phyloP scores from a whole-genome alignment of 2,113 vertebrate genomes.

The Phodopus roborovskii region DNA sequence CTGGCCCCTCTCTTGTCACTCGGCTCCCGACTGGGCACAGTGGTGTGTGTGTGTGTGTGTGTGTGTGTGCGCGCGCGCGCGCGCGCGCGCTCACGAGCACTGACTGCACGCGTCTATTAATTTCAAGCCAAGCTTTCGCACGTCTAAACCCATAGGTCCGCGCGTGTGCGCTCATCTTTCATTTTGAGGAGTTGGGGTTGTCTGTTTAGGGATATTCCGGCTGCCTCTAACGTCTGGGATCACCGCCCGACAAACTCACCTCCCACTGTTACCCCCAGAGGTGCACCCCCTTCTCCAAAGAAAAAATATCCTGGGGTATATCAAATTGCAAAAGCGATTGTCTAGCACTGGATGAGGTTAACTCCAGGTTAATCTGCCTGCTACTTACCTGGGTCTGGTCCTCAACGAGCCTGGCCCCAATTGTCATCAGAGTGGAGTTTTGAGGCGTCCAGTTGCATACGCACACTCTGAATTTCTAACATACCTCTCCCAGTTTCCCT shows the following conservation, averaged over 20 bases:
- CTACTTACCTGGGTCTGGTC: constrained; percentile 69
- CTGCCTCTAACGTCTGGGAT: background rate
- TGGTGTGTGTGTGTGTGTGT: too few species aligned
- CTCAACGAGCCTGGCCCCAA: background rate
- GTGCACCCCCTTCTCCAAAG: background rate
- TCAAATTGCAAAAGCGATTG: constrained; percentile 74
- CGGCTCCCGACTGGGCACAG: background rate
- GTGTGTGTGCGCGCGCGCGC: background rate
- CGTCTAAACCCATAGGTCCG: constrained; percentile 30
- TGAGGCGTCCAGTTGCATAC: background rate
- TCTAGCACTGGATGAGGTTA: constrained; percentile 72
- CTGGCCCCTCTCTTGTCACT: constrained; percentile 24
- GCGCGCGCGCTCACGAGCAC: background rate
- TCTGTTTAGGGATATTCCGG: background rate
- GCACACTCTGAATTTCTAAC: background rate
- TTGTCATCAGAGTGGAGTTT: background rate
- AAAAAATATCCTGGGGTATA: background rate
- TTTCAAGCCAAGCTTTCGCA: constrained; percentile 75
- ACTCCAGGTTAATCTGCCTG: constrained; percentile 79
- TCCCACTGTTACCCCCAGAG: background rate
- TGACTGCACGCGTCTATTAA: constrained; percentile 76
- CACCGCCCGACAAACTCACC: constrained; percentile 8
- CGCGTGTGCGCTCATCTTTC: constrained; percentile 16
- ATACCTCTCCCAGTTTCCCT: constrained; percentile 37
- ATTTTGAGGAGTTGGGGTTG: background rate